A percentile compares a stretch with the other conserved stretches of the same genome.
phyloP scores from a whole-genome alignment of 2,888 invertebrate species.

The Cheiracanthium punctorium region DNA sequence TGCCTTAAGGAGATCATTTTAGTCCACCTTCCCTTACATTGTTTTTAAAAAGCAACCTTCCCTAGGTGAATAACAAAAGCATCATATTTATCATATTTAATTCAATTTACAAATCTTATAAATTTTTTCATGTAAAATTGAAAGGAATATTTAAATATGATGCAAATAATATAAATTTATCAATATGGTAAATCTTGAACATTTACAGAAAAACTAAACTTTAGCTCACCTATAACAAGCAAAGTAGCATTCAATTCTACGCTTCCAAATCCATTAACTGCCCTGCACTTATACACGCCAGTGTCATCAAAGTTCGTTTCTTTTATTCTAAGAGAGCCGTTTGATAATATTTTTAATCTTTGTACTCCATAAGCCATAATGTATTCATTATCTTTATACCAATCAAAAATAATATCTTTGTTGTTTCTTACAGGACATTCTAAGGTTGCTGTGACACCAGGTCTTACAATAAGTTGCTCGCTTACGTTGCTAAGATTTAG shows the following conservation, averaged over 20 bases:
- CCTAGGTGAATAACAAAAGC: too few species aligned
- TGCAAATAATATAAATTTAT: too few species aligned
- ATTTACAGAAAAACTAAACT: too few species aligned
- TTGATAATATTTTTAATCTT: conserved; percentile 43
- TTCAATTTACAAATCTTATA: too few species aligned
- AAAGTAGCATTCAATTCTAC: conserved; percentile 63
- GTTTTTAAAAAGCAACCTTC: too few species aligned
- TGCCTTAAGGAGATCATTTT: too few species aligned
- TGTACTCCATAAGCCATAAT: conserved; percentile 36
- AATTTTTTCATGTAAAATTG: too few species aligned
- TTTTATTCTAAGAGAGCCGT: conserved; percentile 66
- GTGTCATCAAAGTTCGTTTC: conserved; percentile 64
- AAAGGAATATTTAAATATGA: too few species aligned
- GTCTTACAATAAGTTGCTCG: conserved; percentile 42
- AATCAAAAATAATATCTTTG: conserved; percentile 56
- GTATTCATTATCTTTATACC: conserved; percentile 64
- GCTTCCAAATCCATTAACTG: conserved; percentile 69
- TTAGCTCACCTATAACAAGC: conserved; percentile 58
- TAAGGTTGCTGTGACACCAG: conserved; percentile 27
- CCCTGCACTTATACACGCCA: conserved; percentile 65
- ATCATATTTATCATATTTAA: too few species aligned
- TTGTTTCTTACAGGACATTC: conserved; percentile 57
- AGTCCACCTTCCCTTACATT: too few species aligned
- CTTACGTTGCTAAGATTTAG: conserved; percentile 18
- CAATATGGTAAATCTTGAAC: too few species aligned